A percentile compares a stretch with the other conserved stretches of the same genome.
Conservation (phyloP, 2,797 vertebrate genomes). For the Pagetopsis macropterus region DNA sequence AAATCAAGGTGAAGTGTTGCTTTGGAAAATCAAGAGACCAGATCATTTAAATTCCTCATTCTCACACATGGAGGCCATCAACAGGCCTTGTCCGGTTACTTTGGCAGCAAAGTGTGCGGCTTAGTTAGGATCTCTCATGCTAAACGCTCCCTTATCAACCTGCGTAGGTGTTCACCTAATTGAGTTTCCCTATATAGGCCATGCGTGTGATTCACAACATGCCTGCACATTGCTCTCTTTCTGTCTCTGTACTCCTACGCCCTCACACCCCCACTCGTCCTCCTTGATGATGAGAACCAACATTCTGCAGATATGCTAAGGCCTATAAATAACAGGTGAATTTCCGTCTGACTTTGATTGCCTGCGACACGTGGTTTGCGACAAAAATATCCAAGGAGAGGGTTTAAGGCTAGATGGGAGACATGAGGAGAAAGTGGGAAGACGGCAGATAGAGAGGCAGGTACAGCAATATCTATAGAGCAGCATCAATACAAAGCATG, state of each 20-base stretch:
- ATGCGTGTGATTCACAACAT: slow-evolving; percentile 48
- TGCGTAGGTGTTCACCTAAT: slow-evolving; percentile 42
- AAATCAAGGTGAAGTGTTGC: slow-evolving; percentile 21
- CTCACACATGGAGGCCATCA: slow-evolving; percentile 15
- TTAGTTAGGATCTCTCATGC: slow-evolving; percentile 24
- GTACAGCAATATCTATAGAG: neutral
- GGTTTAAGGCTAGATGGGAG: neutral
- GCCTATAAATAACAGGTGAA: slow-evolving; percentile 19
- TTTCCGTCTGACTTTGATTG: slow-evolving; percentile 27
- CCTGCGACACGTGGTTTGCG: neutral
- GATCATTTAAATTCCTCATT: slow-evolving; percentile 2
- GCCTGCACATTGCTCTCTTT: slow-evolving; percentile 25
- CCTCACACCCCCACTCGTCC: slow-evolving; percentile 28
- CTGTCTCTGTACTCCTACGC: slow-evolving; percentile 35
- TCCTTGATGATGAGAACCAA: slow-evolving; percentile 16
- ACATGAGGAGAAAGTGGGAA: neutral
- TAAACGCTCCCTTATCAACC: slow-evolving; percentile 52
- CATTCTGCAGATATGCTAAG: slow-evolving; percentile 13
- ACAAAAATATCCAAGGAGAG: slow-evolving; percentile 24
- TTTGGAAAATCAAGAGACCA: slow-evolving; percentile 16
- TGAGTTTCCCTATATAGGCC: slow-evolving; percentile 54
- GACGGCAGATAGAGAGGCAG: neutral
- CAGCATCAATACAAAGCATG: neutral
- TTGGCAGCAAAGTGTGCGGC: slow-evolving; percentile 6
- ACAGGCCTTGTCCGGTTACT: slow-evolving; percentile 3